A percentile compares a stretch with the other conserved stretches of the same genome.
Evolutionary conservation across 2,888 invertebrate genomes (phyloP).

Genomic region (Epinotia ramella): DNA sequence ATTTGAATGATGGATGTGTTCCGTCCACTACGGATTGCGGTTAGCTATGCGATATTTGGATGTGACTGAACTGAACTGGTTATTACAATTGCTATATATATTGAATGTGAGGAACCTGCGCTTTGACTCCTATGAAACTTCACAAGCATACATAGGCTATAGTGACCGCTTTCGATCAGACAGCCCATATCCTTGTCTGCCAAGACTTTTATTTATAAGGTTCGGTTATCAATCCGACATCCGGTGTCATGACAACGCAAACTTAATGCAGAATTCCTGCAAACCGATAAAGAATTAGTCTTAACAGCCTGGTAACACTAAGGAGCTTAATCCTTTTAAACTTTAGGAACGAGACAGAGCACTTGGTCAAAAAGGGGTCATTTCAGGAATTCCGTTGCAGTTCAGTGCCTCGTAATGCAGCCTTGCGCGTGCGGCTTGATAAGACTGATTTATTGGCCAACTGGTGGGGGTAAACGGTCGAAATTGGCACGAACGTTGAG

Average conservation of each 20-base stretch:
- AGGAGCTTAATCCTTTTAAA: neutral
- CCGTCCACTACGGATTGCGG: neutral
- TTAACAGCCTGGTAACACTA: neutral
- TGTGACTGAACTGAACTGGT: neutral
- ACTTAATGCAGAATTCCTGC: neutral
- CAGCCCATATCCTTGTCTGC: neutral
- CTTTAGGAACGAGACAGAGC: neutral
- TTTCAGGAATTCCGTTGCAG: neutral
- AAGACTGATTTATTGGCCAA: conserved; percentile 29
- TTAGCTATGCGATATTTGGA: neutral
- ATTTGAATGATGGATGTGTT: neutral
- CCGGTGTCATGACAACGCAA: neutral
- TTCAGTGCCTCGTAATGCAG: neutral
- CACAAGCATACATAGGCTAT: neutral
- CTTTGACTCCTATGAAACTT: neutral
- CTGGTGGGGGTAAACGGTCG: conserved; percentile 12
- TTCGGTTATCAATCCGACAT: neutral
- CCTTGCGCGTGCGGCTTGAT: neutral
- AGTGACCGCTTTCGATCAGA: neutral
- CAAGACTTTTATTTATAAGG: neutral
- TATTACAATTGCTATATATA: neutral
- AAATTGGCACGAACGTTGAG: neutral
- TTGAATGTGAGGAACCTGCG: neutral
- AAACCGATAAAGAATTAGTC: neutral
- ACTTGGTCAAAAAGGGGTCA: neutral